A percentile compares a stretch with the other conserved stretches of the same genome.
Conservation (phyloP, 2,888 invertebrate species). For the Tribolium freemani region DNA sequence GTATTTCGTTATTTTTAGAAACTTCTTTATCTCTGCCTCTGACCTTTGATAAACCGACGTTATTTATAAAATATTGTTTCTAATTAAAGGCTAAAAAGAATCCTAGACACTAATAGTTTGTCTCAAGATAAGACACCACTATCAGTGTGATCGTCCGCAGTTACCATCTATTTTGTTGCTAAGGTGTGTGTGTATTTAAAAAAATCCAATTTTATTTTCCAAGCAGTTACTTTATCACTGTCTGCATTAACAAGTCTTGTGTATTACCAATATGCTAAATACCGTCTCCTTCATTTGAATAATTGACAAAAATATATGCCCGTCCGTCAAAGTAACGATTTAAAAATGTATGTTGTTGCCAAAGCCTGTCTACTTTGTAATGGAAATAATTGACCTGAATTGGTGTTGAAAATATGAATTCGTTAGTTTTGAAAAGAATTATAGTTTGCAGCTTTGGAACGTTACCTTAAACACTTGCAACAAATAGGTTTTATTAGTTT, state of each 20-base stretch:
- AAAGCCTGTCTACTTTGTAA: conserved; percentile 32
- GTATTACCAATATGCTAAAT: conserved; percentile 38
- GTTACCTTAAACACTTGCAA: neutral
- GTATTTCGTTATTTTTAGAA: neutral
- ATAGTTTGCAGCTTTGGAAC: neutral
- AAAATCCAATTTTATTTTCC: conserved; percentile 2
- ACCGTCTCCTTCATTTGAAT: conserved; percentile 43
- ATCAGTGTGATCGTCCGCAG: neutral
- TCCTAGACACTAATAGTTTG: neutral
- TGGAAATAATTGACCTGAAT: conserved; percentile 36
- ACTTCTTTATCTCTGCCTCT: neutral
- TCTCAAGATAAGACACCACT: neutral
- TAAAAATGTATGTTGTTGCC: conserved; percentile 35
- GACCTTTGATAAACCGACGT: neutral
- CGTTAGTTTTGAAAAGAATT: neutral
- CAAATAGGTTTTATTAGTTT: conserved; percentile 18
- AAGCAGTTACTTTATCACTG: conserved; percentile 26
- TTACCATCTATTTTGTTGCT: conserved; percentile 9
- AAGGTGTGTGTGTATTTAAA: conserved; percentile 1
- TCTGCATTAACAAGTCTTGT: conserved; percentile 17
- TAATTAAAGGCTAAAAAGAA: neutral
- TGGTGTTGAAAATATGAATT: conserved; percentile 11
- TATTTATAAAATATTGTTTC: neutral
- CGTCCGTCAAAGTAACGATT: conserved; percentile 37
- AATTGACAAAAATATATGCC: conserved; percentile 43